Evolutionary conservation across 2,888 invertebrate species (phyloP), one percentile per base, ranked within the genome.

Genomic region (Philonicus albiceps): DNA sequence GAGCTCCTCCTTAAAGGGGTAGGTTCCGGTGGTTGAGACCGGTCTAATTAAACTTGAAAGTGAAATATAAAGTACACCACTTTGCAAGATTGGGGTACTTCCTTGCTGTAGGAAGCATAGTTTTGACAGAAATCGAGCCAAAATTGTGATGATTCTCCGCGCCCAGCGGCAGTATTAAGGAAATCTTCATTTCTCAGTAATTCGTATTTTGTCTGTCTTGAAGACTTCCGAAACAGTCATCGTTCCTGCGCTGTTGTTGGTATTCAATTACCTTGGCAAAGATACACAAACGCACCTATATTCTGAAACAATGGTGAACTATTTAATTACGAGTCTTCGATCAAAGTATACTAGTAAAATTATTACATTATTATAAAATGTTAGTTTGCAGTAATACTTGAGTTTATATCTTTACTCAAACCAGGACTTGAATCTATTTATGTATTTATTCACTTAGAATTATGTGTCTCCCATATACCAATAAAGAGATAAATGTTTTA

Each of bases 11-110:
- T 11, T 22, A 49, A 78, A 49, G 30, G 78, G 49, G 30, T 78
- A 49, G 49, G 16, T 13, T 34, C 27, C 34, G 73, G 73, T 73
- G 55, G 27, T 78, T 7, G 78, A 11, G 22, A 7, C 27, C 43
- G 78, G 78, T 78, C 22, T 78, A 78, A 78, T 78, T 78, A 78
- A 78, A 78, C 49, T 78, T 78, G 49, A 64, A 49, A 78, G 78
- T 49, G 49, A 78, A 78, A 78, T 78, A 78, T 34, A 43, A 78
- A 78, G 78, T n/a, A 78, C 49, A 78, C 49, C 64, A 64, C 78
- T 49, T 78, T 43, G 34, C 43, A 8, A 49, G 78, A 78, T 64
- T 49, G 49, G 49, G 49, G n/a, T 78, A 53, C 78, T 30, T 49
- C 27, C 7, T 27, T 64, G 3, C 22, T 64, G 64, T 64, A 22